Evolutionary conservation across 2,797 vertebrate genomes (phyloP).

Genomic region (Myotis findleyi): DNA sequence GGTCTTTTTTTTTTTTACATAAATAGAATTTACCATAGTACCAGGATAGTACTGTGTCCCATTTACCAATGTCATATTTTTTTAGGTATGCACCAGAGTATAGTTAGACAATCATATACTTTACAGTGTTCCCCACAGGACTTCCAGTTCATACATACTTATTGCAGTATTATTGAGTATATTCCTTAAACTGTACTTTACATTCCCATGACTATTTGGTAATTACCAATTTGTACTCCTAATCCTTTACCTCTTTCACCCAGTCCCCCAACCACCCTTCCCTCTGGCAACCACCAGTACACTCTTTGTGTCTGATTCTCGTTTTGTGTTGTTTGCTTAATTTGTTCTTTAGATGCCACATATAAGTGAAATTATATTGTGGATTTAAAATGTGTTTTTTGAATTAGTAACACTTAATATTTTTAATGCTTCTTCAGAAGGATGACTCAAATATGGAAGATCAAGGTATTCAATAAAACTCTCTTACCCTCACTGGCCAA

Average conservation of each 20-base stretch:
- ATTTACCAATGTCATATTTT: background rate
- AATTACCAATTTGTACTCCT: background rate
- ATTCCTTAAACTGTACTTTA: background rate
- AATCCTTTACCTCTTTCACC: background rate
- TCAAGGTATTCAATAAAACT: background rate
- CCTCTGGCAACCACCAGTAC: background rate
- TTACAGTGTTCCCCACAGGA: background rate
- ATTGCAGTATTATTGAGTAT: background rate
- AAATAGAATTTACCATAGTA: background rate
- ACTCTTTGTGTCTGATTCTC: background rate
- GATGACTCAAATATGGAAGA: background rate
- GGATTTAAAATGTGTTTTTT: background rate
- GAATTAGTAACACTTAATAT: background rate
- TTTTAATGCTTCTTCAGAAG: constrained; percentile 9
- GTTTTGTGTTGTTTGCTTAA: background rate
- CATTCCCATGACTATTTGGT: background rate
- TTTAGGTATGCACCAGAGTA: background rate
- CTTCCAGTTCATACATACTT: background rate
- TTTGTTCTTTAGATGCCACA: background rate
- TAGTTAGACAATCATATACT: background rate
- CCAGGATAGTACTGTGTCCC: background rate
- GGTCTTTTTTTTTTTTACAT: background rate
- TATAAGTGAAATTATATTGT: background rate
- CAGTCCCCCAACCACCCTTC: background rate
- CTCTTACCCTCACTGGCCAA: background rate